Base-by-base conservation (phyloP, 1,140 invertebrate species). In the Drosophila teissieri region DNA sequence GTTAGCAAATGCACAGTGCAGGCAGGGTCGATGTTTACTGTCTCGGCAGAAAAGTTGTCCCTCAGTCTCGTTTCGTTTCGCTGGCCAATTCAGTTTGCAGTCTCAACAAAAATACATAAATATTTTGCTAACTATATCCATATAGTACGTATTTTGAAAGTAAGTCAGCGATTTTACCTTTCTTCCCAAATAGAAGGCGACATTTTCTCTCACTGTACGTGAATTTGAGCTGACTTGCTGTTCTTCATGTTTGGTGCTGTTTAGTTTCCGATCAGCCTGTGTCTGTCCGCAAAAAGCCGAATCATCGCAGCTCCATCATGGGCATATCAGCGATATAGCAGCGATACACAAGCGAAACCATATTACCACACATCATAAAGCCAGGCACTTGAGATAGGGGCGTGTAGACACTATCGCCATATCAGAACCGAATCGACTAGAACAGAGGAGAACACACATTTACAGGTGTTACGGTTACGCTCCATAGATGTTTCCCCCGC, bases 311-410 rank as follows among this genome's bases (percentile, higher is more conserved):
- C 48, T 22, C 3, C 12, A 34, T 51, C 27, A 19, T 14, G 3
- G 45, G 4, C 7, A 4, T 42, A 42, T 68, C 15, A 22, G 39
- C 27, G 37, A 31, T 67, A 19, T 19, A 19, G 1, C 42, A 8
- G 42, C 42, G 37, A 31, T 67, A 19, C 11, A 19, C 3, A 17
- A 8, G 42, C 42, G 42, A 45, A 19, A 45, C 17, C 42, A 22
- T 3, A 12, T 19, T 19, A 15, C 8, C 19, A 67, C 37, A 64
- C 60, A 68, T 14, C 15, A 36, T 34, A 46, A 10, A 24, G 34
- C 63, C 54, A 69, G 64, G 34, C 42, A 70, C 49, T 19, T 14
- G 17, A 54, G 67, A 48, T 56, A 56, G n/a, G 34, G 27, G 53
- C 14, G 24, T 62, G 53, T 37, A 15, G 44, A 15, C 40, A 46